Evolutionary conservation across 2,888 invertebrate genomes (phyloP).

Genomic region (Athrips mouffetella): DNA sequence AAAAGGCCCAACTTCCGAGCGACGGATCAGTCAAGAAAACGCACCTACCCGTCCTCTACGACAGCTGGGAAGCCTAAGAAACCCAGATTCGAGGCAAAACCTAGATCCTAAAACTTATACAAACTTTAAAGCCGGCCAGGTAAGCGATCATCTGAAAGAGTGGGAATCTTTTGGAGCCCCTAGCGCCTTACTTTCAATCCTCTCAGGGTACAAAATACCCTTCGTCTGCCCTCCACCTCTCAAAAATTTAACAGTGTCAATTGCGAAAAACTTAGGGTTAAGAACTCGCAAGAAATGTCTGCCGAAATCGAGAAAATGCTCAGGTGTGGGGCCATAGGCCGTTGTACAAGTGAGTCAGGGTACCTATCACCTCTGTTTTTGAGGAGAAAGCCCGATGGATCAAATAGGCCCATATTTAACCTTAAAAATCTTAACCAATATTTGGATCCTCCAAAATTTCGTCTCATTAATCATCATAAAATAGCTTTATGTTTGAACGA

Average conservation of each 20-base stretch:
- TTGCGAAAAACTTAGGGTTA: no score
- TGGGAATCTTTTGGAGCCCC: background rate
- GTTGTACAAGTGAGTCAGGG: background rate
- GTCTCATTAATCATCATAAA: background rate
- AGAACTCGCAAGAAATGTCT: background rate
- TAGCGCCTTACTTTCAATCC: background rate
- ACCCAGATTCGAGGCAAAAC: background rate
- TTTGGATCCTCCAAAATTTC: background rate
- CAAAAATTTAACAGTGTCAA: no score
- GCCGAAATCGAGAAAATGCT: background rate
- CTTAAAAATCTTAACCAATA: background rate
- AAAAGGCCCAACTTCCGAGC: background rate
- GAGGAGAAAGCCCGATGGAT: background rate
- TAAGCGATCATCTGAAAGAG: background rate
- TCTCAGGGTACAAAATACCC: background rate
- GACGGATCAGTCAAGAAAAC: background rate
- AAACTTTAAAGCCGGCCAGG: background rate
- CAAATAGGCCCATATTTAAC: background rate
- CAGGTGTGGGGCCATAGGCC: background rate
- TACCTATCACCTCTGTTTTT: background rate
- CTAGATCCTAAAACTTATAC: background rate
- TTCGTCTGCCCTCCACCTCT: background rate
- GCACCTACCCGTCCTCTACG: background rate
- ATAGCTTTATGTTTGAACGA: constrained; percentile 3
- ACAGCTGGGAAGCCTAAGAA: background rate